Conservation (phyloP, 2,888 invertebrate species). For the Lissocephala sabroskyi region DNA sequence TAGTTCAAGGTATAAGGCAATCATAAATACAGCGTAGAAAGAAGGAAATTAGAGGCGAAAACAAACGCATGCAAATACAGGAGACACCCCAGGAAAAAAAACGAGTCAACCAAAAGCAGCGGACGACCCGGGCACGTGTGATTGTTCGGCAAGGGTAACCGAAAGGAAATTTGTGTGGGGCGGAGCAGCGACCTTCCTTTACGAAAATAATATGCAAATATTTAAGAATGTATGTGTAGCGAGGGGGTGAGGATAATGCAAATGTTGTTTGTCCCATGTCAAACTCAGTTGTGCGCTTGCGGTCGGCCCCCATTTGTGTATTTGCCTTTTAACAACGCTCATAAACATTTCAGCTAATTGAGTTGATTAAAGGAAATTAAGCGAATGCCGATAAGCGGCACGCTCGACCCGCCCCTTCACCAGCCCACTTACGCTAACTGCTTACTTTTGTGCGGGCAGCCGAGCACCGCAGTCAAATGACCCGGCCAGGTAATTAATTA, state of each 20-base stretch:
- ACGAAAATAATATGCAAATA: conserved; percentile 53
- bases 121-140: neutral
- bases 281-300: conserved; percentile 42
- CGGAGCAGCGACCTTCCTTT: neutral
- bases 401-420: no score
- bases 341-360: conserved; percentile 54
- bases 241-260: no score
- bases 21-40: conserved; percentile 43
- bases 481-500: no score
- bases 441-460: no score
- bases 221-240: no score
- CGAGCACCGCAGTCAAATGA: no score
- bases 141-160: conserved; percentile 2
- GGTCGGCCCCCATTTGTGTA: conserved; percentile 32
- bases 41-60: conserved; percentile 57
- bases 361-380: conserved; percentile 56
- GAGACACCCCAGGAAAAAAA: neutral
- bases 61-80: conserved; percentile 15
- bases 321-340: conserved; percentile 38
- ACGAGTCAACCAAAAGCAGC: conserved; percentile 6
- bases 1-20: conserved; percentile 29
- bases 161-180: neutral
- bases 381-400: no score
- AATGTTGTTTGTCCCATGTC: no score
- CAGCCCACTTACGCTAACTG: no score